Conservation (phyloP, 2,797 vertebrate species). For the Argya squamiceps region DNA sequence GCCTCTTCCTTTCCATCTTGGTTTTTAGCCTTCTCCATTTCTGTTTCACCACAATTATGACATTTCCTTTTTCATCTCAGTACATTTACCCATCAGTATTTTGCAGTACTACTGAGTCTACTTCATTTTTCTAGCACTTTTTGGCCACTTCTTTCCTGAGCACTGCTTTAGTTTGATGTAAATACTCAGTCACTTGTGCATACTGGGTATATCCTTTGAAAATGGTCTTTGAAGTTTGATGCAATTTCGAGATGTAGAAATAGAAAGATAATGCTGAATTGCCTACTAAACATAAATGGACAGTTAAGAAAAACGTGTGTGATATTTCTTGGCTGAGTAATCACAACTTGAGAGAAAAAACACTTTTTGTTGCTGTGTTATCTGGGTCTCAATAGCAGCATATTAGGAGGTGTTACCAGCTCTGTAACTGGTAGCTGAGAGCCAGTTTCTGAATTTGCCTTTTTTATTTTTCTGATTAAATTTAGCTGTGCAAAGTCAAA, state of each 20-base stretch:
- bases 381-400: not conserved
- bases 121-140: not conserved
- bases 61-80: slow-evolving; percentile 22
- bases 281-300: not conserved
- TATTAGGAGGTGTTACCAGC: not conserved
- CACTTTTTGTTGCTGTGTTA: not conserved
- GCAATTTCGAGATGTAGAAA: not conserved
- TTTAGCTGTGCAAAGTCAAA: not conserved
- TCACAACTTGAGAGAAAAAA: not conserved
- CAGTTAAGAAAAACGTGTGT: not conserved
- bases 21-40: slow-evolving; percentile 17
- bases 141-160: not conserved
- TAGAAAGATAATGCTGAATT: not conserved
- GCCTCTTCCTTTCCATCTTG: not conserved
- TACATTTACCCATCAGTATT: not conserved
- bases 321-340: not conserved
- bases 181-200: not conserved
- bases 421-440: not conserved
- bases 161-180: not conserved
- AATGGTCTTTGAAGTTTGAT: not conserved
- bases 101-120: not conserved
- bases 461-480: not conserved
- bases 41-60: not conserved
- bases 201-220: not conserved
- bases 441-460: not conserved